Evolutionary conservation across 2,797 vertebrate genomes (phyloP).

Genomic region (Takifugu rubripes): DNA sequence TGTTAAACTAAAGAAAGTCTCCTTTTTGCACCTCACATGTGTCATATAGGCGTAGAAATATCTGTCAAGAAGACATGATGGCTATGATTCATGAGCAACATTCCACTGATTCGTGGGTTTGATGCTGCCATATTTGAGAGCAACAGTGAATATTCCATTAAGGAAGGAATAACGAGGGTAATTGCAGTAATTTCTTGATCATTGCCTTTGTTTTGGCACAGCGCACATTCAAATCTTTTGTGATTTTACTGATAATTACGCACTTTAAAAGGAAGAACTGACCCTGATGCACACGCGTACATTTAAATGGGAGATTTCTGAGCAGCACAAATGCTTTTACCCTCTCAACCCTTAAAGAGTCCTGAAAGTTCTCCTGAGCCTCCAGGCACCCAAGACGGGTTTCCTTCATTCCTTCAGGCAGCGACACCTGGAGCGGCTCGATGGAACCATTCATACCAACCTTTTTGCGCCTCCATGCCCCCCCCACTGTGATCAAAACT

Average conservation of each 20-base stretch:
- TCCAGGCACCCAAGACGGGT: not conserved
- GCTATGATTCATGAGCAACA: constrained; percentile 8
- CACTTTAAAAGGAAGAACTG: too few species aligned
- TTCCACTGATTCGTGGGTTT: constrained; percentile 8
- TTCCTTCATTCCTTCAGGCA: constrained; percentile 13
- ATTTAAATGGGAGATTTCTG: too few species aligned
- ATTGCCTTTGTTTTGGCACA: not conserved
- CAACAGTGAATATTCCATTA: constrained; percentile 1
- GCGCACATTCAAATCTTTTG: too few species aligned
- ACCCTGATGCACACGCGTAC: too few species aligned
- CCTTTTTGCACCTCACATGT: not conserved
- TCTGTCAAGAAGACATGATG: not conserved
- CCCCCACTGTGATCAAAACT: constrained; percentile 41
- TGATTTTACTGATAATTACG: too few species aligned
- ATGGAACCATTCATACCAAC: constrained; percentile 46
- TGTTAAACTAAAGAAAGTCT: constrained; percentile 1
- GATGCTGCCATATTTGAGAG: constrained; percentile 21
- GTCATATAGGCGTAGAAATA: not conserved
- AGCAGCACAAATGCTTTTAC: not conserved
- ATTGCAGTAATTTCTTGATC: constrained; percentile 13
- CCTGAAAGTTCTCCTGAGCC: not conserved
- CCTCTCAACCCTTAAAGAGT: not conserved
- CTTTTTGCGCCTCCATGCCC: constrained; percentile 29
- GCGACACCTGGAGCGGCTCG: constrained; percentile 42
- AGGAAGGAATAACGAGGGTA: constrained; percentile 11